phyloP scores from a whole-genome alignment of 2,888 invertebrate genomes.

The Ormyrus pomaceus region DNA sequence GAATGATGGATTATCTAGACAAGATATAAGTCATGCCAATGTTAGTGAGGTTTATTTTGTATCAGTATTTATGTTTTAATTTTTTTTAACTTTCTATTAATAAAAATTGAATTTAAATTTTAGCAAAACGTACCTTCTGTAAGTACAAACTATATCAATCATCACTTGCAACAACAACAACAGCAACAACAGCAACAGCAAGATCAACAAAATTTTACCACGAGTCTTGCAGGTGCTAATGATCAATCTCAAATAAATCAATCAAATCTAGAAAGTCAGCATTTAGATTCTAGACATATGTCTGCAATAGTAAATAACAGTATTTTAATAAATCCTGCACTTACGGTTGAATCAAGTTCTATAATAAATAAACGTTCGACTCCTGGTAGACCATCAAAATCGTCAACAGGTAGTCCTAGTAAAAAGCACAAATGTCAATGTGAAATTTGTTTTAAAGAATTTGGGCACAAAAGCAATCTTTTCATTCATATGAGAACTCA shows the following conservation, averaged over 20 bases:
- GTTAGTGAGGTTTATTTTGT: conserved; percentile 57
- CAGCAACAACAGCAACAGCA: conserved; percentile 43
- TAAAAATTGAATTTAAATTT: conserved; percentile 33
- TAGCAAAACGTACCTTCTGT: conserved; percentile 57
- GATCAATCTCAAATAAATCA: conserved; percentile 53
- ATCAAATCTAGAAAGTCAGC: conserved; percentile 50
- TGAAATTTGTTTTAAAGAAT: conserved; percentile 74
- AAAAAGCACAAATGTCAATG: conserved; percentile 73
- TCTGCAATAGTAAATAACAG: conserved; percentile 33
- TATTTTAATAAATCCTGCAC: conserved; percentile 40
- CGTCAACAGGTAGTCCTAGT: conserved; percentile 52
- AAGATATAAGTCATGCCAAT: conserved; percentile 63
- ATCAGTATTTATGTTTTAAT: neutral
- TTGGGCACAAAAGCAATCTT: conserved; percentile 73
- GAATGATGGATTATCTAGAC: conserved; percentile 65
- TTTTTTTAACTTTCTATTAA: neutral
- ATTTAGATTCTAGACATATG: conserved; percentile 36
- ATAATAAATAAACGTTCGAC: conserved; percentile 65
- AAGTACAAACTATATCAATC: conserved; percentile 57
- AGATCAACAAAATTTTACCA: conserved; percentile 47
- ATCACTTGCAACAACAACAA: conserved; percentile 49
- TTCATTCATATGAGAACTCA: conserved; percentile 75
- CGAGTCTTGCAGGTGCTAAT: conserved; percentile 20
- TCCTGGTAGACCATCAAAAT: conserved; percentile 69
- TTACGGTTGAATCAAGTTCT: conserved; percentile 57